These are phyloP conservation scores for Xanthia icteritia DNA, from an alignment of 2,888 invertebrate species.

Conservation along the genomic window DNA sequence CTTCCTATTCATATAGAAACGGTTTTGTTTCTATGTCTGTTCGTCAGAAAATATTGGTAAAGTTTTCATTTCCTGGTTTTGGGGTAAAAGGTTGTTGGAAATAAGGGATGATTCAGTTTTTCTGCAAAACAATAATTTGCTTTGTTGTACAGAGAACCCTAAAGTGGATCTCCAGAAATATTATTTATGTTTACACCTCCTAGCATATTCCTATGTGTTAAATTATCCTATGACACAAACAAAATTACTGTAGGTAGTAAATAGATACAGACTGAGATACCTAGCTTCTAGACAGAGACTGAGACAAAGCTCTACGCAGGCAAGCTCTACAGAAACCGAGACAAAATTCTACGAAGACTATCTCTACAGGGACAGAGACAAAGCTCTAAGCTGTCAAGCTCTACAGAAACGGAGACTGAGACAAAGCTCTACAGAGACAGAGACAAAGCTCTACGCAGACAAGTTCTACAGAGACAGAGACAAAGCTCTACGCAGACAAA, in stretches of 20 bases:
- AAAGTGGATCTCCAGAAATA: background rate
- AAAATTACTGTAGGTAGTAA: background rate
- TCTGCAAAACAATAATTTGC: background rate
- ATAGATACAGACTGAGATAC: no score
- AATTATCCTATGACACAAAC: background rate
- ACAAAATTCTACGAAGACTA: no score
- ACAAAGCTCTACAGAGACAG: no score
- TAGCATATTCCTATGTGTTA: background rate
- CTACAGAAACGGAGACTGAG: no score
- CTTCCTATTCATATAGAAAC: constrained; percentile 67
- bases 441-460: no score
- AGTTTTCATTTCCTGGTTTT: constrained; percentile 53
- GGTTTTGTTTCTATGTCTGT: constrained; percentile 64
- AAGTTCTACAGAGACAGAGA: no score
- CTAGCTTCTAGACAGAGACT: no score
- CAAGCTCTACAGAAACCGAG: no score
- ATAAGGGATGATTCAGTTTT: constrained; percentile 5
- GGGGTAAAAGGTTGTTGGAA: constrained; percentile 7
- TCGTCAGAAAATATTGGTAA: constrained; percentile 52
- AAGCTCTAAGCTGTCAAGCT: no score
- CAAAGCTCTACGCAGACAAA: no score
- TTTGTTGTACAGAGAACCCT: background rate
- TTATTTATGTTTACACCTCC: background rate
- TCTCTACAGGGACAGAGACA: no score
- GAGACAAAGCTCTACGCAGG: no score